Conservation (phyloP, 2,113 vertebrate genomes). For the Syngnathus scovelli region DNA sequence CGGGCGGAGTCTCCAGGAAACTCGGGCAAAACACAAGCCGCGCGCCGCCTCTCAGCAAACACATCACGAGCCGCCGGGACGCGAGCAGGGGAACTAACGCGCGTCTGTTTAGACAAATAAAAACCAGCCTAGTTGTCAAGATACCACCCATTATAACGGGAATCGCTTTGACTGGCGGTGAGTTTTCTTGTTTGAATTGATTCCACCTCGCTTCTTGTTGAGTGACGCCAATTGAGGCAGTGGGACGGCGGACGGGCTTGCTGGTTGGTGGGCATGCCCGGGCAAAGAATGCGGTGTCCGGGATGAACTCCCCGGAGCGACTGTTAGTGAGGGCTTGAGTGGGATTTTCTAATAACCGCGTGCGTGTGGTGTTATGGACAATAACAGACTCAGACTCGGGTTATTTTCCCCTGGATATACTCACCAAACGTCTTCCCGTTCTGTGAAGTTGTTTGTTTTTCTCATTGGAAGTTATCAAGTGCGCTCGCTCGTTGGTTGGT, state of each 20-base stretch:
- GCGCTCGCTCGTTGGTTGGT: not conserved
- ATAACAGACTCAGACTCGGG: not conserved
- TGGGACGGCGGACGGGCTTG: not conserved
- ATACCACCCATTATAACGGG: slow-evolving; percentile 61
- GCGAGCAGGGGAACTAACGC: not conserved
- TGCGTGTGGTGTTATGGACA: not conserved
- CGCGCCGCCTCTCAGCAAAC: not conserved
- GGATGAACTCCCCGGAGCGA: not conserved
- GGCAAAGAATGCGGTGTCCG: slow-evolving; percentile 19
- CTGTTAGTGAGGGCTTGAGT: not conserved
- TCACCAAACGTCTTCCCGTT: not conserved
- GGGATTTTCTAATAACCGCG: not conserved
- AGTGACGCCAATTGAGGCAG: not conserved
- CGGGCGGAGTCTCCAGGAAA: slow-evolving; percentile 26
- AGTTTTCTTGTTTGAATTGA: slow-evolving; percentile 23
- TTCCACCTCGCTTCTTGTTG: not conserved
- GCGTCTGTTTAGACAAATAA: too few relatives aligned
- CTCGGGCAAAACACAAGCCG: slow-evolving; percentile 12
- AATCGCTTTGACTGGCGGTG: slow-evolving; percentile 59
- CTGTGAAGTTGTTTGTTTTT: not conserved
- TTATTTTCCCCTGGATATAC: not conserved
- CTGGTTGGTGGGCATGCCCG: slow-evolving; percentile 38
- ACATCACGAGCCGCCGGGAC: not conserved
- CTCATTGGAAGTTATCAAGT: not conserved
- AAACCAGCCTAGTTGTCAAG: slow-evolving; percentile 37